Evolutionary conservation across 37 sponge, comb jelly and placozoan genomes (phyloP), one percentile per base, ranked within the genome.

Genomic region (Chondrosia reniformis): DNA sequence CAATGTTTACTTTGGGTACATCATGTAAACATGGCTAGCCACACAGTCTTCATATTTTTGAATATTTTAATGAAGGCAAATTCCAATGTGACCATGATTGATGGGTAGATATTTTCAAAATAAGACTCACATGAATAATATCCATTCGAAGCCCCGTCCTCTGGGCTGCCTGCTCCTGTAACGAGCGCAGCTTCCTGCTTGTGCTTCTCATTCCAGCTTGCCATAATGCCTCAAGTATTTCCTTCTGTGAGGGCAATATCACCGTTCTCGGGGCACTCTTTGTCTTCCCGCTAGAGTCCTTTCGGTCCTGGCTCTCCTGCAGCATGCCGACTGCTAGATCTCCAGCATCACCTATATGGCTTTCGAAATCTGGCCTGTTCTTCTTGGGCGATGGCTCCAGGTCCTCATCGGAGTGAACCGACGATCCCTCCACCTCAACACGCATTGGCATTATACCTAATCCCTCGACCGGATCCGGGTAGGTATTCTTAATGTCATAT

Each of bases 191-290:
- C 55, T 84, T 80, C 76, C 79, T 39, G 0, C 86, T 77, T 0
- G 88, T 86, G 45, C 92, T 87, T 6, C 33, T 80, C 92, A 91
- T 91, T 4, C 92, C 92, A 21, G 41, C 33, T 21, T 73, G 75
- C 67, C 73, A 91, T 31, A 84, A 81, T 45, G 84, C 79, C 52
- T 91, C 92, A 58, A 91, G 77, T 27, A 87, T 77, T 2, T 76
- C 72, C 4, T 79, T 46, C 67, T 91, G 92, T 46, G 39, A 41
- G 7, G 84, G 66, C 10, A 46, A 72, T 19, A 91, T 91, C 32
- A 87, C 42, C 1, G 92, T 91, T 33, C 92, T 45, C 57, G 72
- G 72, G 3, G 72, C 72, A 39, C 72, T 69, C 72, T 69, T 69
- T 44, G 44, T 44, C 25, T 69, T 44, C 1, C 72, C 72, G n/a